A percentile compares a stretch with the other conserved stretches of the same genome.
phyloP scores from a whole-genome alignment of 2,113 vertebrate genomes.

The Pterocles burchelli region DNA sequence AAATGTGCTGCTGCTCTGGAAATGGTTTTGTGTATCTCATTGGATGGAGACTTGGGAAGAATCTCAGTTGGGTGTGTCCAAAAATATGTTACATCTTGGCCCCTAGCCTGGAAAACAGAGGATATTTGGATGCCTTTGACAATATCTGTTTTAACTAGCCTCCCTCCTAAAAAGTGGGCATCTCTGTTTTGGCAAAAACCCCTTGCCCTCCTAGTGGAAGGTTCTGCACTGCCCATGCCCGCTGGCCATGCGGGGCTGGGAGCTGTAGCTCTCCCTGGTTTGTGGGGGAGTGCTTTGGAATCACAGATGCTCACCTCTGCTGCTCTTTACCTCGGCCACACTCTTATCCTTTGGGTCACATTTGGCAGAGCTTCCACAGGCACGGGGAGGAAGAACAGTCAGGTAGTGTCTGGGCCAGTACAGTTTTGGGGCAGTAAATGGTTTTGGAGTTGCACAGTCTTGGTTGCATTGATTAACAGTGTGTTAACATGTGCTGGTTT shows the following conservation, averaged over 20 bases:
- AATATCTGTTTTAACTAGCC: not conserved
- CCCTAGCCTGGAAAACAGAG: not conserved
- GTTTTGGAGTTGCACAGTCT: not conserved
- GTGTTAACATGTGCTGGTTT: not conserved
- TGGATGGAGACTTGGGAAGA: not conserved
- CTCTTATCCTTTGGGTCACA: not conserved
- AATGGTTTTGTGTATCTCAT: not conserved
- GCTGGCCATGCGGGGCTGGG: accelerated
- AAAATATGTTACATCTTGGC: not conserved
- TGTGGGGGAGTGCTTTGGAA: not conserved
- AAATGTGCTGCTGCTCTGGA: not conserved
- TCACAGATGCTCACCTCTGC: not conserved
- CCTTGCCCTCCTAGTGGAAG: not conserved
- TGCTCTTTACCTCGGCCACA: accelerated
- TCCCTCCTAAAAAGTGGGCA: not conserved
- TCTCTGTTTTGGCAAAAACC: not conserved
- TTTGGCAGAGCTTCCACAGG: not conserved
- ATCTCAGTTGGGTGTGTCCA: not conserved
- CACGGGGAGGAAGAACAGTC: not conserved
- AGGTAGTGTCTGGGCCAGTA: not conserved
- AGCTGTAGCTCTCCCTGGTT: not conserved
- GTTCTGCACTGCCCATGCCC: not conserved
- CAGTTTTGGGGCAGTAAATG: not conserved
- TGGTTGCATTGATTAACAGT: not conserved
- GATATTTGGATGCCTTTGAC: not conserved